A percentile compares a stretch with the other conserved stretches of the same genome.
Evolutionary conservation across 2,888 invertebrate species (phyloP).

Genomic region (Heliconius hortense): DNA sequence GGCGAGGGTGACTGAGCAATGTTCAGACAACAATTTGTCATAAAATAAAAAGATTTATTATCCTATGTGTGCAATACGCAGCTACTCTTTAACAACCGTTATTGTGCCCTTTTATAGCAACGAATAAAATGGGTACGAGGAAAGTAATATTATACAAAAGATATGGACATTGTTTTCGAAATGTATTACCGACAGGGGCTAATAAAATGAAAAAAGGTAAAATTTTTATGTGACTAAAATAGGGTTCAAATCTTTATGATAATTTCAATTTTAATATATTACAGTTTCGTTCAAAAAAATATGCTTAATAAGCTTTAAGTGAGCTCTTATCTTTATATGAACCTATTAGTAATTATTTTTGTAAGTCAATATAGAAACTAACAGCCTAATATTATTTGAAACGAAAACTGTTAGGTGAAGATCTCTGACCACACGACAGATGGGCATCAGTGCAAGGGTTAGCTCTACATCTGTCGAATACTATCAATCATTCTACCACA

Average conservation of each 20-base stretch:
- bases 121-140: slow-evolving; percentile 75
- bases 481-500: slow-evolving; percentile 74
- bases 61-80: slow-evolving; percentile 55
- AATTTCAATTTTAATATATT: background rate
- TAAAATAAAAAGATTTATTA: slow-evolving; percentile 81
- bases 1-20: slow-evolving; percentile 60
- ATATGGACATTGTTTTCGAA: slow-evolving; percentile 64
- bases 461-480: slow-evolving; percentile 70
- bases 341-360: background rate
- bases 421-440: slow-evolving; percentile 69
- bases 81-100: slow-evolving; percentile 73
- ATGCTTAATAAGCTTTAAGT: background rate
- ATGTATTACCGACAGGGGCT: slow-evolving; percentile 39
- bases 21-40: slow-evolving; percentile 79
- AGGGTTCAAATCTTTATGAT: slow-evolving; percentile 33
- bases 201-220: slow-evolving; percentile 39
- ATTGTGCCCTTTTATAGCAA: slow-evolving; percentile 76
- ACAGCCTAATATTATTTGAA: slow-evolving; percentile 35
- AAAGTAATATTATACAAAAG: slow-evolving; percentile 71
- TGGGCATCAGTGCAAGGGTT: slow-evolving; percentile 70
- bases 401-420: slow-evolving; percentile 49
- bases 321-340: background rate
- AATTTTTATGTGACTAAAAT: slow-evolving; percentile 39
- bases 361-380: background rate
- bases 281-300: background rate